These are phyloP conservation scores for Phyllotreta striolata DNA, from an alignment of 2,888 invertebrate species.

Conservation along the genomic window DNA sequence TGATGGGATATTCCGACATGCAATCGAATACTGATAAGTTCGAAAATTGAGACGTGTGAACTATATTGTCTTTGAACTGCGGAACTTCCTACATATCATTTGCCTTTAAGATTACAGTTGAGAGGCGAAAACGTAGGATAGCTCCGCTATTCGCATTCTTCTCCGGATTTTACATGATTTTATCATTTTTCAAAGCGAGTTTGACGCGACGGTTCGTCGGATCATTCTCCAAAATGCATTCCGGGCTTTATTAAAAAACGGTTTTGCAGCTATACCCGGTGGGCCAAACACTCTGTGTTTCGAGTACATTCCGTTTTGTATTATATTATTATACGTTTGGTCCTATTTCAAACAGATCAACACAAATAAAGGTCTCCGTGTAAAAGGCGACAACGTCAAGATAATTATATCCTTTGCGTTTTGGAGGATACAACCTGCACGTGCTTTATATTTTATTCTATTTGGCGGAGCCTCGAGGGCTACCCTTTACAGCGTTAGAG, in stretches of 20 bases:
- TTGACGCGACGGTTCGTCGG: constrained; percentile 19
- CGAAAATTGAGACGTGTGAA: constrained; percentile 27
- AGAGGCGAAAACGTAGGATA: constrained; percentile 26
- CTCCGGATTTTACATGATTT: constrained; percentile 34
- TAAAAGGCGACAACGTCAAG: neutral
- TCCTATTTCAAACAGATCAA: too few relatives aligned
- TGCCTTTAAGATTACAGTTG: constrained; percentile 39
- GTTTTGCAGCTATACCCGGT: neutral
- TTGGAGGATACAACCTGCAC: constrained; percentile 1
- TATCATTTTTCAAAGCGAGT: constrained; percentile 32
- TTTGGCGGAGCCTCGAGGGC: neutral
- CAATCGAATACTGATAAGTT: constrained; percentile 27
- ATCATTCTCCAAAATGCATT: constrained; percentile 22
- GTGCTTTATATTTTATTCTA: constrained; percentile 18
- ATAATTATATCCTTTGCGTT: constrained; percentile 17
- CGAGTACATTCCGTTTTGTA: too few relatives aligned
- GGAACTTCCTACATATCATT: constrained; percentile 36
- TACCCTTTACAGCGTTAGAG: constrained; percentile 8
- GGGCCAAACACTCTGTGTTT: too few relatives aligned
- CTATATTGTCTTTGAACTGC: constrained; percentile 30
- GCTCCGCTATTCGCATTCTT: constrained; percentile 26
- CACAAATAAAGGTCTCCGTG: too few relatives aligned
- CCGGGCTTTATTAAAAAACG: constrained; percentile 15
- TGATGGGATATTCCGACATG: constrained; percentile 19
- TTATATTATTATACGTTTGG: too few relatives aligned